These are phyloP conservation scores for Heliconius eleuchia DNA, from an alignment of 1,140 invertebrate species.

Conservation along the genomic window DNA sequence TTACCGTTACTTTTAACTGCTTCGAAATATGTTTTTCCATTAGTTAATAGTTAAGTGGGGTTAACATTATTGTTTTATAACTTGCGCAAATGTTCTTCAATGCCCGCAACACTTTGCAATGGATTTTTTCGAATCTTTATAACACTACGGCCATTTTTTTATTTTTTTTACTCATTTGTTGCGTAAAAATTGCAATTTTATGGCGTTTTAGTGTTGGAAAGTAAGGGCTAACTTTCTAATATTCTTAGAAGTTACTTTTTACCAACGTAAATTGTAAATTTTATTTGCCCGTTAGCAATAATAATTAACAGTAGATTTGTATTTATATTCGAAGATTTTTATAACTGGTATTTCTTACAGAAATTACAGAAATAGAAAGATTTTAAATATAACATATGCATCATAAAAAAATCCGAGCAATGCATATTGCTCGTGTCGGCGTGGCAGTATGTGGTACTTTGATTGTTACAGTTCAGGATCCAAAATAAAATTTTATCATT, in stretches of 20 bases:
- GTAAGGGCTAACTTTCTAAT: slow-evolving; percentile 12
- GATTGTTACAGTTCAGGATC: no score
- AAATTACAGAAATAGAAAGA: no score
- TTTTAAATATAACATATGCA: no score
- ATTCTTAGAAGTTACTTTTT: slow-evolving; percentile 19
- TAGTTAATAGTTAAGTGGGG: slow-evolving; percentile 16
- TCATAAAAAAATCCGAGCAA: no score
- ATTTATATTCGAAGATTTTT: no score
- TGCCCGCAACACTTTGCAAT: slow-evolving; percentile 12
- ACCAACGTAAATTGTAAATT: not conserved
- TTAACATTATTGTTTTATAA: slow-evolving; percentile 25
- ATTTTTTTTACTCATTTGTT: slow-evolving; percentile 1
- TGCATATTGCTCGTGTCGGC: no score
- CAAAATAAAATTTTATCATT: no score
- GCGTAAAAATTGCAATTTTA: slow-evolving; percentile 30
- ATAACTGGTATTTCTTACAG: no score
- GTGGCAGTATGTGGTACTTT: no score
- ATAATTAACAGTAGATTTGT: no score
- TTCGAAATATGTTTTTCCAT: slow-evolving; percentile 8
- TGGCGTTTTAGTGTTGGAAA: slow-evolving; percentile 20
- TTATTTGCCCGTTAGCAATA: no score
- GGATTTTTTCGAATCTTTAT: slow-evolving; percentile 19
- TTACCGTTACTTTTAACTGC: slow-evolving; percentile 26
- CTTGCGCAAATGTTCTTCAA: slow-evolving; percentile 27
- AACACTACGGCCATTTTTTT: slow-evolving; percentile 9